These are phyloP conservation scores for Smittia aterrima DNA, from an alignment of 2,888 invertebrate genomes.

Conservation along the genomic window DNA sequence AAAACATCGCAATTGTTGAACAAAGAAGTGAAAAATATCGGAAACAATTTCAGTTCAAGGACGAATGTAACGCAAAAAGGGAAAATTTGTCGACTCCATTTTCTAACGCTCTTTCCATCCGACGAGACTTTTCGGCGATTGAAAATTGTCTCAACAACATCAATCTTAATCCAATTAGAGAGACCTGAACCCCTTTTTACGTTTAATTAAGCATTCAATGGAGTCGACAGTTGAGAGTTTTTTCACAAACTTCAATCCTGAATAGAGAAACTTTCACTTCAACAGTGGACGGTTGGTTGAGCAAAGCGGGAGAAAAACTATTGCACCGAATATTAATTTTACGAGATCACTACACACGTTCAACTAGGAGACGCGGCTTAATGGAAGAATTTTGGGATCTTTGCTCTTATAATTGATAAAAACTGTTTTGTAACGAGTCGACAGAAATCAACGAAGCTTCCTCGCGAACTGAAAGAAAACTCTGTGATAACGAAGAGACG, in stretches of 20 bases:
- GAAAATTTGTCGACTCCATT: conserved; percentile 15
- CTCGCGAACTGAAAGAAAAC: conserved; percentile 30
- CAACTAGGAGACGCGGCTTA: not conserved
- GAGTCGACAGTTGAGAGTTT: not conserved
- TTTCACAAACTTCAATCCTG: conserved; percentile 4
- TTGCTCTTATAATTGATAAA: not conserved
- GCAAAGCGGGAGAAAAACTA: not conserved
- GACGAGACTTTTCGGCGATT: not conserved
- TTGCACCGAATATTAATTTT: conserved; percentile 1
- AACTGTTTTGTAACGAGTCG: not conserved
- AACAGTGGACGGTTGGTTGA: conserved; percentile 7
- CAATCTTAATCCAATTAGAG: not conserved
- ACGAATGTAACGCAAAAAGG: not conserved
- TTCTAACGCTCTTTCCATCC: not conserved
- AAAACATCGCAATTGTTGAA: not conserved
- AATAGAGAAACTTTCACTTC: not conserved
- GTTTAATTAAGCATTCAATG: conserved; percentile 8
- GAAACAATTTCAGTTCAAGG: conserved; percentile 13
- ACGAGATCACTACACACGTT: not conserved
- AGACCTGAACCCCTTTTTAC: not conserved
- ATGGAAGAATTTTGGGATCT: not conserved
- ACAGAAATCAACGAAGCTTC: conserved; percentile 28
- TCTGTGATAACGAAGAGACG: conserved; percentile 2
- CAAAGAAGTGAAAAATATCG: not conserved
- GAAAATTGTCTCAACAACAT: not conserved